These are phyloP conservation scores for Rachycentron canadum DNA, from an alignment of 2,797 vertebrate genomes.

Conservation along the genomic window DNA sequence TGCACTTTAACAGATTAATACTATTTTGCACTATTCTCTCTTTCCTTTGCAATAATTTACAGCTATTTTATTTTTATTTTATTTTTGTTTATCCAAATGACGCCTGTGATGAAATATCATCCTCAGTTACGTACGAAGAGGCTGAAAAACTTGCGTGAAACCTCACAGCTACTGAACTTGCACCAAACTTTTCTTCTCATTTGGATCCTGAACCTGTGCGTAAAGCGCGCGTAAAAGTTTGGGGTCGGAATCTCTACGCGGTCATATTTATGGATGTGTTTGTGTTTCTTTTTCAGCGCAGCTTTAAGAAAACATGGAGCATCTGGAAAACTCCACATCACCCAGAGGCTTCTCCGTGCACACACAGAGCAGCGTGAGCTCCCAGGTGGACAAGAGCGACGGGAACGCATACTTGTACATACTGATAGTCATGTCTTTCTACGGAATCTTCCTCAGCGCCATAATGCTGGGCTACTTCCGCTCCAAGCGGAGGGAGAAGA, in stretches of 20 bases:
- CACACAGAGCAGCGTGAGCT: constrained; percentile 7
- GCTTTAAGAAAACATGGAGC: constrained; percentile 83
- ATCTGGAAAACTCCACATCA: constrained; percentile 86
- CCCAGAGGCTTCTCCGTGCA: constrained; percentile 47
- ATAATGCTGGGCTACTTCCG: constrained; percentile 95
- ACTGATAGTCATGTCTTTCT: constrained; percentile 94
- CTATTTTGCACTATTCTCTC: not conserved
- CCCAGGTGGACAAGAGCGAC: constrained; percentile 60
- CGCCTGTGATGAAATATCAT: not conserved
- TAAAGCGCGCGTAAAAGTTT: constrained; percentile 40
- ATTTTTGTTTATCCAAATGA: not conserved
- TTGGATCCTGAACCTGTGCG: too few relatives aligned
- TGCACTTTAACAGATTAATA: not conserved
- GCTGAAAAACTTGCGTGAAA: not conserved
- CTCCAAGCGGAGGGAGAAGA: constrained; percentile 92
- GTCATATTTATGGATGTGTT: not conserved
- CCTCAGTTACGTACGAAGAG: not conserved
- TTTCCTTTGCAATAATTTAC: not conserved
- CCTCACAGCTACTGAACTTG: not conserved
- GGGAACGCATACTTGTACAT: constrained; percentile 93
- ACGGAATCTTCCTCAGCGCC: constrained; percentile 92
- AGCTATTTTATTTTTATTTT: too few relatives aligned
- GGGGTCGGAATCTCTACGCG: too few relatives aligned
- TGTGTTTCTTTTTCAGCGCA: constrained; percentile 10
- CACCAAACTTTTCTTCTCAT: too few relatives aligned